These are phyloP conservation scores for Drosophila seguyi DNA, from an alignment of 1,140 invertebrate genomes.

Conservation along the genomic window DNA sequence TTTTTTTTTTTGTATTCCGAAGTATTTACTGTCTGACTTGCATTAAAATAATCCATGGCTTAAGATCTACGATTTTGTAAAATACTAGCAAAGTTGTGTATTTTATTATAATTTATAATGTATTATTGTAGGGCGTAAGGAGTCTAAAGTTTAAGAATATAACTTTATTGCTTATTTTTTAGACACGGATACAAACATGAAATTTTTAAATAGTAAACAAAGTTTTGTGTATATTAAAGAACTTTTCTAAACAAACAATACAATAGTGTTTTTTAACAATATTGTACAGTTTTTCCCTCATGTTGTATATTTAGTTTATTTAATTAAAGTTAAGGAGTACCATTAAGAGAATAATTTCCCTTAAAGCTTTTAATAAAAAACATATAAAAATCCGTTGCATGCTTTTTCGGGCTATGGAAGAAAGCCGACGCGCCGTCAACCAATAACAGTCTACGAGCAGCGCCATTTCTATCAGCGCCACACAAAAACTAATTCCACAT, in stretches of 20 bases:
- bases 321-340: neutral
- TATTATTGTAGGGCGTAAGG: neutral
- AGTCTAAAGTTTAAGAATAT: neutral
- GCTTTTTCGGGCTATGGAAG: slow-evolving; percentile 15
- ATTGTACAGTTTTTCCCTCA: too few species aligned
- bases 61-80: too few species aligned
- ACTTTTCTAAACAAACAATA: accelerated
- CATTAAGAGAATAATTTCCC: neutral
- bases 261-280: neutral
- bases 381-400: neutral
- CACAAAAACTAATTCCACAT: slow-evolving; percentile 76
- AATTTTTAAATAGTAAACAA: neutral
- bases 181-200: neutral
- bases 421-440: slow-evolving; percentile 26
- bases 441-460: slow-evolving; percentile 70
- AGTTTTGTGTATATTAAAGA: neutral
- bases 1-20: neutral
- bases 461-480: slow-evolving; percentile 68
- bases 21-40: neutral
- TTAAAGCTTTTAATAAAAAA: neutral
- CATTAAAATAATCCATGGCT: too few species aligned
- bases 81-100: too few species aligned
- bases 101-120: neutral
- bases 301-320: neutral
- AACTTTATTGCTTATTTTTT: neutral